Percentiles rank a stretch among this genome's conserved stretches.
Evolutionary conservation across 2,113 vertebrate species (phyloP).

Genomic region (Pagrus major): DNA sequence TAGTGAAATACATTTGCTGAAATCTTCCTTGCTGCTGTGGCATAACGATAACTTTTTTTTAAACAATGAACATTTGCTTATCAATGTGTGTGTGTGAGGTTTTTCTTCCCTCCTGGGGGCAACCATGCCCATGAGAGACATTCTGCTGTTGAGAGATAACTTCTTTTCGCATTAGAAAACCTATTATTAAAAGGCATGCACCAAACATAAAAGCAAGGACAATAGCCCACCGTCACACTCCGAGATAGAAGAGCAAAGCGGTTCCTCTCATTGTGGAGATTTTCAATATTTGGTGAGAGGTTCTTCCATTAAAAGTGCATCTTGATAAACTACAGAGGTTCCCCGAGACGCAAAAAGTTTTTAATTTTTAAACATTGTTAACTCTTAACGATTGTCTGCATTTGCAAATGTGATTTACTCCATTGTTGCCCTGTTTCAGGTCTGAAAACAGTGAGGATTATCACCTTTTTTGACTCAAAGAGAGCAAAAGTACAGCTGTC

Average conservation of each 20-base stretch:
- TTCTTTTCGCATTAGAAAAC: slow-evolving; percentile 36
- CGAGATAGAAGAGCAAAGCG: slow-evolving; percentile 4
- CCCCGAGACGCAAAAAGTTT: not conserved
- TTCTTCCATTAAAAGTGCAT: slow-evolving; percentile 9
- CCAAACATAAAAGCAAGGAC: slow-evolving; percentile 31
- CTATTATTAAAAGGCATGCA: slow-evolving; percentile 29
- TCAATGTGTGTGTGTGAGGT: no score
- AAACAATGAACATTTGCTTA: slow-evolving; percentile 20
- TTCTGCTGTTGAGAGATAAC: slow-evolving; percentile 39
- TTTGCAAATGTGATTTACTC: not conserved
- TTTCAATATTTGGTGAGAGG: slow-evolving; percentile 27
- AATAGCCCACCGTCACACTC: not conserved
- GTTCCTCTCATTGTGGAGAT: not conserved
- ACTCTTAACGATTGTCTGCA: not conserved
- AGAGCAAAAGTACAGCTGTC: not conserved
- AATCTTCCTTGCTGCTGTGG: slow-evolving; percentile 1
- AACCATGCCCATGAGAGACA: slow-evolving; percentile 21
- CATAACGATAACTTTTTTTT: not conserved
- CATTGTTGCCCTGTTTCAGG: not conserved
- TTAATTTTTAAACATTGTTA: not conserved
- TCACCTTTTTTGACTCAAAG: not conserved
- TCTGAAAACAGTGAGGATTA: not conserved
- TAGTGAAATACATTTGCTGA: slow-evolving; percentile 5
- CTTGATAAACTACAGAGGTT: slow-evolving; percentile 1
- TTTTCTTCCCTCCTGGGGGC: not conserved